Evolutionary conservation across 1,140 invertebrate genomes (phyloP).

Genomic region (Lordiphosa collinella): DNA sequence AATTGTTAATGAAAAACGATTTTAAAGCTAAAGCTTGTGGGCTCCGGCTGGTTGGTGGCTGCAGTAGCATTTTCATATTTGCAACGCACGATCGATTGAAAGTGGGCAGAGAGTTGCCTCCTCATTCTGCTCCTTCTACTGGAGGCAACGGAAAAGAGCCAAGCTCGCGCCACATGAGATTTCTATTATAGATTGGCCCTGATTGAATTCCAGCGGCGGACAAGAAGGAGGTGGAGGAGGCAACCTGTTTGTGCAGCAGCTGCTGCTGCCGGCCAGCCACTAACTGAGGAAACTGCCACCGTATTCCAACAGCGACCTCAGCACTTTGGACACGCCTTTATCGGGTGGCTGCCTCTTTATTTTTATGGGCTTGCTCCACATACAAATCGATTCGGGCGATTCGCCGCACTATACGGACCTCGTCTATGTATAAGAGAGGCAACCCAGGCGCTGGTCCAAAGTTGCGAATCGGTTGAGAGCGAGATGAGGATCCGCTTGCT

Average conservation of each 20-base stretch:
- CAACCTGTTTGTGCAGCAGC: constrained; percentile 9
- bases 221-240: too few relatives aligned
- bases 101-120: constrained; percentile 49
- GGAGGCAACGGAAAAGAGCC: constrained; percentile 15
- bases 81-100: constrained; percentile 77
- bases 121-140: constrained; percentile 8
- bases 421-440: constrained; percentile 71
- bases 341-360: constrained; percentile 15
- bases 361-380: constrained; percentile 19
- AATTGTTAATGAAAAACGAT: constrained; percentile 79
- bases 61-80: constrained; percentile 78
- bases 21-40: constrained; percentile 45
- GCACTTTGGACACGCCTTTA: constrained; percentile 43
- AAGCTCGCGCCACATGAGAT: constrained; percentile 70
- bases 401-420: constrained; percentile 20
- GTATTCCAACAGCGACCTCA: constrained; percentile 14
- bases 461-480: too few relatives aligned
- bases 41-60: constrained; percentile 31
- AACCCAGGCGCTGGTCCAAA: constrained; percentile 25
- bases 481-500: constrained; percentile 49
- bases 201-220: constrained; percentile 64
- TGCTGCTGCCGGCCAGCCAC: constrained; percentile 16
- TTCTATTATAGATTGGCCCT: constrained; percentile 77
- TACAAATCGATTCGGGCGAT: constrained; percentile 56
- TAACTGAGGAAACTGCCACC: constrained; percentile 37